Base-by-base conservation (phyloP, 2,797 vertebrate species). In the Petrocephalus schoutedeni region DNA sequence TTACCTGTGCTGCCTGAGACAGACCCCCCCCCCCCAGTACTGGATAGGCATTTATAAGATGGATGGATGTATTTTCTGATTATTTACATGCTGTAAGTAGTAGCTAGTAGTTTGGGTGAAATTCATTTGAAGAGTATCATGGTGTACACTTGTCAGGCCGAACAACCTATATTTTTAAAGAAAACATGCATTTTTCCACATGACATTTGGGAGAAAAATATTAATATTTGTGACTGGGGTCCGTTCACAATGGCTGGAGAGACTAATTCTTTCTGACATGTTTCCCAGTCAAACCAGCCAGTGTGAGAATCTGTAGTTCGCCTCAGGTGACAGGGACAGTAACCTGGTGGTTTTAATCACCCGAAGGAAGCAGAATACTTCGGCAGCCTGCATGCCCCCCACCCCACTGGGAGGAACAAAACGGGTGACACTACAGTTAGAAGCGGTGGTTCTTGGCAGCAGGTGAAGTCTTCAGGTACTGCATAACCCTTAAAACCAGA, bases 41-140 rank as follows among this genome's bases (percentile, higher is more conserved):
- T 80, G 74, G 41, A 80, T 45, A 80, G n/a, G 3, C 74, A n/a
- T 45, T 80, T 80, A 49, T 49, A 49, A 80, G 74, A 80, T 80
- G 74, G 74, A 80, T 49, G 74, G 74, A 45, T 80, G 41, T 80
- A n/a, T 23, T 84, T 84, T 53, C 51, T 54, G n/a, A 54, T 84
- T 84, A 54, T 84, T 84, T 23, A 84, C 23, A 54, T 54, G 45
- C 82, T 84, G 51, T 51, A 54, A 84, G 82, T 84, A 84, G 45
- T 84, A 51, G 51, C 51, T 49, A 54, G 23, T 84, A 84, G 82
- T 14, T 28, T 84, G 82, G 51, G 21, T 84, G 54, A 28, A 84
- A 84, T 84, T 28, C 21, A 84, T 84, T 54, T 84, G 82, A 84
- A 54, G 19, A 28, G 21, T 5, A 84, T 28, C 9, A 51, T 49